phyloP scores from a whole-genome alignment of 2,888 invertebrate genomes.

The Stegophylla sp. region DNA sequence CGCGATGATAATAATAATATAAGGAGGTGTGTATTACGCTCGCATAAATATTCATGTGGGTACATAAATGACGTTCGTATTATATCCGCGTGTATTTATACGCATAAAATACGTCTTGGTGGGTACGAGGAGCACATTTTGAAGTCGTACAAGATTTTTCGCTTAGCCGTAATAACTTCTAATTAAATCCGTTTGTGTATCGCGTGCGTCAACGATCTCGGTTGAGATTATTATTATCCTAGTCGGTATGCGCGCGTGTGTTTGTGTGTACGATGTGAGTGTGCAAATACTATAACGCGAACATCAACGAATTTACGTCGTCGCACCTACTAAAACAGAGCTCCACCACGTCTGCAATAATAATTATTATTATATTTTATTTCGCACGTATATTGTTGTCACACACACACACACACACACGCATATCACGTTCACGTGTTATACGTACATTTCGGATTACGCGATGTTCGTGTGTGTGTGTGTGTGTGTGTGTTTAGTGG shows the following conservation, averaged over 20 bases:
- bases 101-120: background rate
- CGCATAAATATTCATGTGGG: background rate
- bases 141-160: slow-evolving; percentile 34
- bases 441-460: background rate
- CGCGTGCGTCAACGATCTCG: slow-evolving; percentile 34
- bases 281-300: slow-evolving; percentile 8
- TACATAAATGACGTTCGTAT: too few species aligned
- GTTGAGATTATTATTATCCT: too few species aligned
- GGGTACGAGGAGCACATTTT: too few species aligned
- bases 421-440: background rate
- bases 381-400: background rate
- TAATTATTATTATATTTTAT: background rate
- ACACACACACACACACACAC: background rate
- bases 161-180: slow-evolving; percentile 29
- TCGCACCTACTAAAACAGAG: slow-evolving; percentile 28
- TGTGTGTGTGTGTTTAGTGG: background rate
- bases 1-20: too few species aligned
- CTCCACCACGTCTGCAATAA: background rate
- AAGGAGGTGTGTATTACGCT: too few species aligned
- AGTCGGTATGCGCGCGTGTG: background rate
- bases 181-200: slow-evolving; percentile 28
- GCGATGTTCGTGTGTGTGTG: background rate
- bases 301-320: slow-evolving; percentile 25
- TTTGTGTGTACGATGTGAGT: too few species aligned
- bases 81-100: background rate